phyloP scores from a whole-genome alignment of 2,797 vertebrate genomes.

The Centroberyx gerrardi region DNA sequence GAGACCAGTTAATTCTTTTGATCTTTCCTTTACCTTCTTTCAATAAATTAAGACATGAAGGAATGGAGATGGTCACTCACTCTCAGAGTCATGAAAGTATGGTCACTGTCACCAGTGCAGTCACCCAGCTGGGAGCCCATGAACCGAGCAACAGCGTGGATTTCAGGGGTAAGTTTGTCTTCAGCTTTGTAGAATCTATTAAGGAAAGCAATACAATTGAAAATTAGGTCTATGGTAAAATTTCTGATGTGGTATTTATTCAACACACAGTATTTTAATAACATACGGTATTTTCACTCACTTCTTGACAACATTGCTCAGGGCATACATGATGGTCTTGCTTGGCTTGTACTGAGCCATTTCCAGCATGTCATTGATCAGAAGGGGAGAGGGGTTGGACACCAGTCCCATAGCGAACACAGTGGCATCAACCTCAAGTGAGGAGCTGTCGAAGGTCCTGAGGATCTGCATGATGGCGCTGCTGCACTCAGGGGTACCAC shows the following conservation, averaged over 20 bases:
- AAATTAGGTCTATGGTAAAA: background rate
- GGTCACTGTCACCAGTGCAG: slow-evolving; percentile 85
- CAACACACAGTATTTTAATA: no score
- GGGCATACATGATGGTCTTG: slow-evolving; percentile 91
- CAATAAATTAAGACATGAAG: background rate
- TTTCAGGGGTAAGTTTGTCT: slow-evolving; percentile 73
- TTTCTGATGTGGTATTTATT: background rate
- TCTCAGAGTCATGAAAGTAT: slow-evolving; percentile 87
- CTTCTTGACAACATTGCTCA: slow-evolving; percentile 93
- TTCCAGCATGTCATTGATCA: slow-evolving; percentile 90
- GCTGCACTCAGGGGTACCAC: slow-evolving; percentile 93
- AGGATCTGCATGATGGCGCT: slow-evolving; percentile 91
- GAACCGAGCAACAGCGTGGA: slow-evolving; percentile 84
- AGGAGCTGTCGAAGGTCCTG: slow-evolving; percentile 81
- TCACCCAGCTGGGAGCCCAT: slow-evolving; percentile 83
- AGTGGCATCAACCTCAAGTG: slow-evolving; percentile 85
- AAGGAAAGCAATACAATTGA: background rate
- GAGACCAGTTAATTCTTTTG: background rate
- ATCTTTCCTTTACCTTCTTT: background rate
- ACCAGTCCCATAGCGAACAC: slow-evolving; percentile 91
- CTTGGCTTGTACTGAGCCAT: slow-evolving; percentile 90
- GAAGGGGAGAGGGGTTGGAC: slow-evolving; percentile 88
- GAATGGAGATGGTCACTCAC: slow-evolving; percentile 70
- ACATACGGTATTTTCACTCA: slow-evolving; percentile 72
- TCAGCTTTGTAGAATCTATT: slow-evolving; percentile 79